Base-by-base conservation (phyloP, 2,797 vertebrate species). In the Galagoides demidoff region DNA sequence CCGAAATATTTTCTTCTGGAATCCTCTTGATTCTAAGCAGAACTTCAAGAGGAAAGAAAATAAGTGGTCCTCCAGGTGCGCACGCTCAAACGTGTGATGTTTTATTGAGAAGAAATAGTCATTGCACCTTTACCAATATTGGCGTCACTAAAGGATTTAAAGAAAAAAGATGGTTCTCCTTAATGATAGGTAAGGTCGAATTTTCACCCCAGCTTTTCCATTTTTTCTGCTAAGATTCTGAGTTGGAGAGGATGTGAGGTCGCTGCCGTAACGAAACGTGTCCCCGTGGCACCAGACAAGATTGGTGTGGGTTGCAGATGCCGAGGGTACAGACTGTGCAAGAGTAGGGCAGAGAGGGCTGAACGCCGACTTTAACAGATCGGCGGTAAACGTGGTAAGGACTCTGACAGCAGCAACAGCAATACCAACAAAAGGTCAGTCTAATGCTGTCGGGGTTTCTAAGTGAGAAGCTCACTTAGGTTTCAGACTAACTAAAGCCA, bases 1-100 rank as follows among this genome's bases (percentile, higher is more conserved):
- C 73, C 85, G 29, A 92, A 92, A 74, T 85, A 66, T 68, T 93
- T 96, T 95, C 61, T 85, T 73, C 63, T 83, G 39, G 8, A 19
- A 74, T 66, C 31, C 43, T 79, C 37, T 89, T 85, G 29, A 90
- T 57, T 87, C 64, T 95, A 87, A 93, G n/a, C 23, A 94, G 39
- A 95, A 87, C 29, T 86, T 78, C 11, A 79, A 73, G 37, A 81
- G 27, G 8, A 82, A 61, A 78, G 81, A 74, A 94, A 63, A 31
- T 45, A 84, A 88, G 12, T 64, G 29, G 74, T 84, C 68, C n/a
- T 64, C 4, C 52, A 55, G 81, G 64, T 57, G 10, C 87, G 92
- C 61, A 37, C 23, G 55, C 59, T 90, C 81, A 45, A 34, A 34
- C 17, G 11, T 63, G 64, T 79, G 86, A 90, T 94, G 12, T 55